These are phyloP conservation scores for Myiotriccus ornatus DNA, from an alignment of 2,797 vertebrate genomes.

Conservation along the genomic window DNA sequence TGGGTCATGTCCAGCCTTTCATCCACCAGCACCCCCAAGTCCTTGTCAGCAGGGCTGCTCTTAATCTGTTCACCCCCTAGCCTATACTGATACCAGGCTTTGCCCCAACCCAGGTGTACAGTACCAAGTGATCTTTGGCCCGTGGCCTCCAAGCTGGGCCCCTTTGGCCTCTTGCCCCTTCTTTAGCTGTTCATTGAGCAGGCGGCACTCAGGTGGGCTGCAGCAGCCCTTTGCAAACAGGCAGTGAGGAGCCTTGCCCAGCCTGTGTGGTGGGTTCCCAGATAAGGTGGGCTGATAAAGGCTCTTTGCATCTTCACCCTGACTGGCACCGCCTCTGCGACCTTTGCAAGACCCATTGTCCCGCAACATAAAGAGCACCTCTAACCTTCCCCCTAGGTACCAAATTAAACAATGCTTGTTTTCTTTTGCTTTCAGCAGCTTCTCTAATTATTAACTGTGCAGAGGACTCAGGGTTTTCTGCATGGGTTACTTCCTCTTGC, in stretches of 20 bases:
- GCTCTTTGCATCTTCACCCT: background rate
- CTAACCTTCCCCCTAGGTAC: background rate
- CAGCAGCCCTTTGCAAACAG: background rate
- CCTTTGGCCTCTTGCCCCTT: background rate
- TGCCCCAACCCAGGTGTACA: background rate
- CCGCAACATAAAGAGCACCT: background rate
- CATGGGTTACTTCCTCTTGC: accelerated
- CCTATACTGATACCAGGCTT: accelerated
- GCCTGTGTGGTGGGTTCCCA: accelerated
- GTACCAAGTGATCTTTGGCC: background rate
- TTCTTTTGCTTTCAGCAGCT: background rate
- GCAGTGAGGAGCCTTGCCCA: background rate
- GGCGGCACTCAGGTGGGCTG: accelerated
- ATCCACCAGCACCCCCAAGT: background rate
- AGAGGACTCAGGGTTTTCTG: background rate
- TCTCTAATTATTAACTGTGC: constrained; percentile 23
- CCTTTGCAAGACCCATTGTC: background rate
- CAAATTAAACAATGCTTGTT: background rate
- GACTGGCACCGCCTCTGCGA: accelerated
- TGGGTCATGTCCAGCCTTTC: accelerated
- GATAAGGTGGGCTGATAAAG: background rate
- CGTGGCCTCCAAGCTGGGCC: background rate
- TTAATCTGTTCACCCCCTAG: background rate
- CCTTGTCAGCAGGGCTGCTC: background rate
- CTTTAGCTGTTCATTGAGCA: background rate